phyloP scores from a whole-genome alignment of 2,113 vertebrate genomes.

The Gavialis gangeticus region DNA sequence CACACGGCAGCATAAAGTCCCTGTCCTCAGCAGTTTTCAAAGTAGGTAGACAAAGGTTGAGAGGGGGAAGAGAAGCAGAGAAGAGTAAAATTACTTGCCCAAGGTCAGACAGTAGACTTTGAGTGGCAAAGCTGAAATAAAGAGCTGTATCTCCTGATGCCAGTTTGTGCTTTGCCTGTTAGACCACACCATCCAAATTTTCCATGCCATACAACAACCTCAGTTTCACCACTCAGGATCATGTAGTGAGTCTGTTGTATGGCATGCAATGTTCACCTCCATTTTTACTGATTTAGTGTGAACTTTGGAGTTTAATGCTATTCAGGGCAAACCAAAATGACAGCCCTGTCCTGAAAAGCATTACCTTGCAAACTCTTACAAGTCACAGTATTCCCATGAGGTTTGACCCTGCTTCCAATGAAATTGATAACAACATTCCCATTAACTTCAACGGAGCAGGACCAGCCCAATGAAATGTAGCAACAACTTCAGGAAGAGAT shows the following conservation, averaged over 20 bases:
- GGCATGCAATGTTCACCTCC: background rate
- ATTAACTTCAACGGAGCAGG: background rate
- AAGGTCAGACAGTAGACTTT: fast-evolving
- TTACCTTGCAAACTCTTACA: background rate
- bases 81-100: background rate
- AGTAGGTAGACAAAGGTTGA: background rate
- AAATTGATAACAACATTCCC: slow-evolving; percentile 27
- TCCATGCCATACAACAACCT: background rate
- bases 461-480: background rate
- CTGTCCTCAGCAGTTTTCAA: background rate
- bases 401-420: slow-evolving; percentile 1
- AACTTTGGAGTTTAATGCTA: background rate
- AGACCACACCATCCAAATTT: background rate
- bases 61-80: background rate
- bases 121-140: background rate
- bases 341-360: background rate
- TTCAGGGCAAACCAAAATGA: background rate
- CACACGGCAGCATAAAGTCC: background rate
- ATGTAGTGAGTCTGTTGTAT: background rate
- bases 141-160: background rate
- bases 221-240: background rate
- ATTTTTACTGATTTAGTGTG: background rate
- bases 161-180: background rate
- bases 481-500: background rate
- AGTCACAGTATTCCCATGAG: slow-evolving; percentile 6